Conservation (phyloP, 2,797 vertebrate genomes). For the Pipistrellus nathusii region DNA sequence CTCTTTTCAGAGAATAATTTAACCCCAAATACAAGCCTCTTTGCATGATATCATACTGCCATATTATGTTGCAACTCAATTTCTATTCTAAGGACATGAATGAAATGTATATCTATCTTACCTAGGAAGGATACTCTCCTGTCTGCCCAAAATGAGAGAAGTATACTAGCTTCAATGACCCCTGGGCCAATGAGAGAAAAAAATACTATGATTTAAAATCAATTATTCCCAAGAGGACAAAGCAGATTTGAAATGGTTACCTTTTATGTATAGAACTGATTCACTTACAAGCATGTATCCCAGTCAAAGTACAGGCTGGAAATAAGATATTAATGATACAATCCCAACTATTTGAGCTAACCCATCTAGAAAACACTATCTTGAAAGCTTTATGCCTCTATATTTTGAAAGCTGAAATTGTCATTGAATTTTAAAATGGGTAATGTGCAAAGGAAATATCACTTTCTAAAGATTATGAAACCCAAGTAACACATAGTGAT, state of each 20-base stretch:
- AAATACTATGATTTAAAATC: not conserved
- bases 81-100: not conserved
- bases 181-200: not conserved
- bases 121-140: not conserved
- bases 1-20: not conserved
- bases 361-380: not conserved
- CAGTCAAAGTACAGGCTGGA: not conserved
- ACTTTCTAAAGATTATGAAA: conserved; percentile 38
- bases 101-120: not conserved
- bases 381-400: not conserved
- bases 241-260: not conserved
- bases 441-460: not conserved
- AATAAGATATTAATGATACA: not conserved
- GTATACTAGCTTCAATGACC: not conserved
- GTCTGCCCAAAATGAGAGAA: not conserved
- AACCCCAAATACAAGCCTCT: not conserved
- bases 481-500: not conserved
- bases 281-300: not conserved
- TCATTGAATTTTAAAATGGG: conserved; percentile 49
- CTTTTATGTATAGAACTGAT: not conserved
- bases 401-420: not conserved
- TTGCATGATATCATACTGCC: not conserved
- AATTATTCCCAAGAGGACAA: not conserved
- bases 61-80: not conserved
- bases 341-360: not conserved